A percentile compares a stretch with the other conserved stretches of the same genome.
Evolutionary conservation across 1,140 invertebrate genomes (phyloP).

Genomic region (Drosophila sp.): DNA sequence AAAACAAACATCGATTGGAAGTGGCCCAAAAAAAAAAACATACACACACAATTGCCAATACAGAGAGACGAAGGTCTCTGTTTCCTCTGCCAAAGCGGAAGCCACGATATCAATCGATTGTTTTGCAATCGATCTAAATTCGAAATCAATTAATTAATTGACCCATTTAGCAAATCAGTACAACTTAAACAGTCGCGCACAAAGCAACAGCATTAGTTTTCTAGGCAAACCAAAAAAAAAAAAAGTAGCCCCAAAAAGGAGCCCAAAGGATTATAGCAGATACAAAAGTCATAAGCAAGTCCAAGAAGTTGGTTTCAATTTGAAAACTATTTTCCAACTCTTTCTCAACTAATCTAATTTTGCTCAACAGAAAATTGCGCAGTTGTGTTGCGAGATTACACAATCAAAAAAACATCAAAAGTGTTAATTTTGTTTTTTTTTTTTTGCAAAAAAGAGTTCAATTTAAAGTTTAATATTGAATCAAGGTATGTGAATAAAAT

Average conservation of each 20-base stretch:
- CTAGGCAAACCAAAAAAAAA: conserved; percentile 8
- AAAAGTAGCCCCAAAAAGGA: conserved; percentile 1
- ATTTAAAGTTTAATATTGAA: conserved; percentile 5
- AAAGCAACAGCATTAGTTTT: conserved; percentile 70
- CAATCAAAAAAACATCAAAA: conserved; percentile 38
- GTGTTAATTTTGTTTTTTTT: conserved; percentile 14
- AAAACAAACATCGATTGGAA: conserved; percentile 37
- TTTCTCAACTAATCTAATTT: conserved; percentile 16
- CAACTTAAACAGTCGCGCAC: conserved; percentile 65
- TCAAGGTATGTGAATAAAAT: conserved; percentile 45
- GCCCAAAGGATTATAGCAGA: conserved; percentile 18
- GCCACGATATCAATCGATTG: conserved; percentile 62
- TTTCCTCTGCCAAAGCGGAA: conserved; percentile 70
- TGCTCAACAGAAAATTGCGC: conserved; percentile 69
- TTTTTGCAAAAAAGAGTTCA: conserved; percentile 14
- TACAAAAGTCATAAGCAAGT: not conserved
- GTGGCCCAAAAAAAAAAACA: conserved; percentile 35
- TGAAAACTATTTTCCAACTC: not conserved
- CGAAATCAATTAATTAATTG: conserved; percentile 68
- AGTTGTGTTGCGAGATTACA: conserved; percentile 62
- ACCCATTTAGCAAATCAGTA: conserved; percentile 73
- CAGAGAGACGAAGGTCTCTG: conserved; percentile 37
- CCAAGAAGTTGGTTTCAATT: conserved; percentile 49
- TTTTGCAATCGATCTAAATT: conserved; percentile 52
- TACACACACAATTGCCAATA: conserved; percentile 4